A percentile compares a stretch with the other conserved stretches of the same genome.
These are phyloP conservation scores for Triplophysa dalaica DNA, from an alignment of 2,113 vertebrate species.

Conservation along the genomic window DNA sequence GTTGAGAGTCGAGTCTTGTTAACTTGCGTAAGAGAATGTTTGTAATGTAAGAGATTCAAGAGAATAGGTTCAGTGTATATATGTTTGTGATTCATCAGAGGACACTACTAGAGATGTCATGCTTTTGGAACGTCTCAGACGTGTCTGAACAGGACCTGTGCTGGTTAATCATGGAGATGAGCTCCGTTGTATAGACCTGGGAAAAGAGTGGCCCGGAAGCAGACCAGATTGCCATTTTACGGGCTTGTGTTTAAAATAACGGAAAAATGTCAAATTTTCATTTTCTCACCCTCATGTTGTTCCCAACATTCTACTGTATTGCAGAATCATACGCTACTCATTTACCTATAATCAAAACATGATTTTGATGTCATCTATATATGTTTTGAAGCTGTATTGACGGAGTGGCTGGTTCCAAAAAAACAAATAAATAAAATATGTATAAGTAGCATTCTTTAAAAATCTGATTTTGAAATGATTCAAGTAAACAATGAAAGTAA, in stretches of 20 bases:
- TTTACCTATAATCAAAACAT: too few relatives aligned
- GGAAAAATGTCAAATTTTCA: too few relatives aligned
- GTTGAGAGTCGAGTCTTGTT: not conserved
- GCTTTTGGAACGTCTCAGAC: not conserved
- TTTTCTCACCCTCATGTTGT: too few relatives aligned
- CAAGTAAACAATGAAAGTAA: not conserved
- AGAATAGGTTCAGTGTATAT: not conserved
- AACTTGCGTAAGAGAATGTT: not conserved
- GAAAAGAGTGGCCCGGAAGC: not conserved
- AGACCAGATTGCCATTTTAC: not conserved
- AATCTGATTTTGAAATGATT: too few relatives aligned
- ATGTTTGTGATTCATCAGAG: not conserved
- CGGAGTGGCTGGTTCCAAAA: too few relatives aligned
- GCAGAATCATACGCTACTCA: not conserved
- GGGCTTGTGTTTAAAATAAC: not conserved
- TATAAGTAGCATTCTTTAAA: too few relatives aligned
- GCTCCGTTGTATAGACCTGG: not conserved
- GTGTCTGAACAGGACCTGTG: slow-evolving; percentile 16
- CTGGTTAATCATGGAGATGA: not conserved
- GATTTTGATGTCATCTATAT: too few relatives aligned
- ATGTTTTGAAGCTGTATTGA: too few relatives aligned
- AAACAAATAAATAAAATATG: too few relatives aligned
- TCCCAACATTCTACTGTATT: too few relatives aligned
- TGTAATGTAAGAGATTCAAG: not conserved
- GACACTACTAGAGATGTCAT: not conserved